Evolutionary conservation across 1,140 invertebrate species (phyloP).

Genomic region (Melanaphis sacchari): DNA sequence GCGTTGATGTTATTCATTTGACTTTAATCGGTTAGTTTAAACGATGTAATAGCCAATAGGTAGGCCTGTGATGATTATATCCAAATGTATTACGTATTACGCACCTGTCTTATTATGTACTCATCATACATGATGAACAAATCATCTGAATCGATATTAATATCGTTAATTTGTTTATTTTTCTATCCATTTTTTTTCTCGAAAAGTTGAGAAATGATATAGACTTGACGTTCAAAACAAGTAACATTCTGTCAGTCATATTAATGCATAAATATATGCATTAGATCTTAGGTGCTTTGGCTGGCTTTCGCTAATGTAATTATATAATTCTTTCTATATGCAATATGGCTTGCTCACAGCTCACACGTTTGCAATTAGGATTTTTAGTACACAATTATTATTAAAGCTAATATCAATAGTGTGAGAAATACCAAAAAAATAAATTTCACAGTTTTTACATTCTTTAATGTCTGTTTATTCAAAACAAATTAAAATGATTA

Average conservation of each 20-base stretch:
- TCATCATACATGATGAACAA: not conserved
- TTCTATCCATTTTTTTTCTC: not conserved
- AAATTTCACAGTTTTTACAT: no score
- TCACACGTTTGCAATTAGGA: not conserved
- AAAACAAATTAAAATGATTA: no score
- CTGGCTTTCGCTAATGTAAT: not conserved
- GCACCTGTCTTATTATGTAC: not conserved
- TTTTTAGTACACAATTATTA: not conserved
- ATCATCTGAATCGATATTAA: not conserved
- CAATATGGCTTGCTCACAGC: not conserved
- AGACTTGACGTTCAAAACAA: not conserved
- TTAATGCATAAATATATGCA: not conserved
- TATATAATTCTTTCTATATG: not conserved
- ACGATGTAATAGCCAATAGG: not conserved
- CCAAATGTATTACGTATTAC: not conserved
- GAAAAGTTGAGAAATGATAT: not conserved
- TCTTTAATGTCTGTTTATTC: no score
- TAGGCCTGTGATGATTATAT: not conserved
- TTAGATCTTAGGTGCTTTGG: not conserved
- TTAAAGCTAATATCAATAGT: no score
- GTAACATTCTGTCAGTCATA: not conserved
- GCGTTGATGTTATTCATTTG: not conserved
- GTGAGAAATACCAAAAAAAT: no score
- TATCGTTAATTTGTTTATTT: not conserved
- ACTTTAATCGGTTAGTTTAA: not conserved